Evolutionary conservation across 2,888 invertebrate genomes (phyloP).

Genomic region (Portevinia maculata): DNA sequence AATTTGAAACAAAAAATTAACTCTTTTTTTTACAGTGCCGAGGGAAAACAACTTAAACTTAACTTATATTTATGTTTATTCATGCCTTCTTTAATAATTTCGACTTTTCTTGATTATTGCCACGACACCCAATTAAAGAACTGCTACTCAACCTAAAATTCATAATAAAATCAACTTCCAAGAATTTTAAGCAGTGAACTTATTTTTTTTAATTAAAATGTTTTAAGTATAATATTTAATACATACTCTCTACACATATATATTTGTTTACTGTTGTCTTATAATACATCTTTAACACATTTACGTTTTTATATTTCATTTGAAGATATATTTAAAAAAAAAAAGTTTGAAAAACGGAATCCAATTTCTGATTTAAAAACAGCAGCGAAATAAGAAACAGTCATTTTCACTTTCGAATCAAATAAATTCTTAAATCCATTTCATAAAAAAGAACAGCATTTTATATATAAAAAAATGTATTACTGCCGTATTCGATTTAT

Average conservation of each 20-base stretch:
- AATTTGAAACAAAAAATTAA: too few relatives aligned
- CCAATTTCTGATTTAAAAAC: conserved; percentile 29
- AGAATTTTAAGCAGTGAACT: conserved; percentile 50
- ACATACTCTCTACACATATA: conserved; percentile 57
- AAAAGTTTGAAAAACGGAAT: conserved; percentile 20
- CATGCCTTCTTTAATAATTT: too few relatives aligned
- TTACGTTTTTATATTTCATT: conserved; percentile 35
- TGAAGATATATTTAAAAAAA: conserved; percentile 36
- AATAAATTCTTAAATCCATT: background rate
- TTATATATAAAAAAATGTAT: too few relatives aligned
- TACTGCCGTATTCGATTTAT: background rate
- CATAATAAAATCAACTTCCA: background rate
- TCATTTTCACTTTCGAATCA: conserved; percentile 44
- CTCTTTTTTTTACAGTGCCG: too few relatives aligned
- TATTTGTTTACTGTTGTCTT: conserved; percentile 58
- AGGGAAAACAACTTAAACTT: too few relatives aligned
- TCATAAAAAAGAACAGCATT: conserved; percentile 17
- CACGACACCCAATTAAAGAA: too few relatives aligned
- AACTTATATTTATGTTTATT: too few relatives aligned
- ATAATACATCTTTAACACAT: conserved; percentile 54
- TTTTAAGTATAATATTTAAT: conserved; percentile 54
- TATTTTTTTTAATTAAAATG: conserved; percentile 57
- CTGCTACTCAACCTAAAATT: too few relatives aligned
- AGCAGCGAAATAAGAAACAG: conserved; percentile 20
- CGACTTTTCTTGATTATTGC: too few relatives aligned